Evolutionary conservation across 2,888 invertebrate species (phyloP).

Genomic region (Pristionchus arcanus): DNA sequence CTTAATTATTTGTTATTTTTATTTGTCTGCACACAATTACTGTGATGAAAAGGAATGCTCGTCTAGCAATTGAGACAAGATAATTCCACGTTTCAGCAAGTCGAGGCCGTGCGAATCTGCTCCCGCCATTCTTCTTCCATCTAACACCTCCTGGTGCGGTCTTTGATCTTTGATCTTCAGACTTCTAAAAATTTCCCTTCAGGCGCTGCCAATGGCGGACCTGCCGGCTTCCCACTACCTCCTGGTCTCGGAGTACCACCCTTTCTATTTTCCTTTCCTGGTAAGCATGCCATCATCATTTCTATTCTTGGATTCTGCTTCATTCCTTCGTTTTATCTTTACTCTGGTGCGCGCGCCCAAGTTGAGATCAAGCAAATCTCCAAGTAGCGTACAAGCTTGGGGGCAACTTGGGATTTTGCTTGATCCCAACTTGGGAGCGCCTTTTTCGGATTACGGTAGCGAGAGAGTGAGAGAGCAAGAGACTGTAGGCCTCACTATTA

Average conservation of each 20-base stretch:
- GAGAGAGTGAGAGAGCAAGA: too few species aligned
- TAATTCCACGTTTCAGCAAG: not conserved
- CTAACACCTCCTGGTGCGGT: not conserved
- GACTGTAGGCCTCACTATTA: too few species aligned
- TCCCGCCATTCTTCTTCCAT: slow-evolving; percentile 48
- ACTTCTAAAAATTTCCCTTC: not conserved
- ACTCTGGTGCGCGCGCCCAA: too few species aligned
- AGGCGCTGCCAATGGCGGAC: not conserved
- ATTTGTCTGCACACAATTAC: not conserved
- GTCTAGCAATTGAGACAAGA: too few species aligned
- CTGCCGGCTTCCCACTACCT: not conserved
- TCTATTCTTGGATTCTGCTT: not conserved
- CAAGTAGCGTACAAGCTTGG: too few species aligned
- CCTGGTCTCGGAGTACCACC: not conserved
- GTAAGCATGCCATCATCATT: not conserved
- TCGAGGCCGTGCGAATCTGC: slow-evolving; percentile 18
- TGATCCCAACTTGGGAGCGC: too few species aligned
- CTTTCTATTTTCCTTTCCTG: slow-evolving; percentile 4
- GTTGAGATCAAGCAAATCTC: too few species aligned
- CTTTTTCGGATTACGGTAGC: too few species aligned
- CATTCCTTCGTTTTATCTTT: too few species aligned
- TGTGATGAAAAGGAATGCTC: too few species aligned
- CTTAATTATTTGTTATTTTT: not conserved
- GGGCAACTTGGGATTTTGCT: too few species aligned
- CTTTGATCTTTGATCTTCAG: not conserved